phyloP scores from a whole-genome alignment of 2,888 invertebrate species.

The Drosophila picticornis region DNA sequence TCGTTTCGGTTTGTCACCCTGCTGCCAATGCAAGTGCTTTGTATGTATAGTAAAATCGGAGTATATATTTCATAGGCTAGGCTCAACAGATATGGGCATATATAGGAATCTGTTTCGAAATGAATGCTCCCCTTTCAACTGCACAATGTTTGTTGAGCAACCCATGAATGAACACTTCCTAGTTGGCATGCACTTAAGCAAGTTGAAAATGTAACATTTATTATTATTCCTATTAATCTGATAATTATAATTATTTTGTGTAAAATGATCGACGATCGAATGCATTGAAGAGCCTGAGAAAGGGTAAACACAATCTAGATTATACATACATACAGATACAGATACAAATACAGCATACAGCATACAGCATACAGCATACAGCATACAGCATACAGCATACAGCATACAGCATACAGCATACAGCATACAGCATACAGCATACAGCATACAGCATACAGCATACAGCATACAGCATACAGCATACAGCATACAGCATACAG shows the following conservation, averaged over 20 bases:
- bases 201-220: not conserved
- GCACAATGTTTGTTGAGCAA: not conserved
- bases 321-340: no score
- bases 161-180: not conserved
- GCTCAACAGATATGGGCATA: not conserved
- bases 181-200: not conserved
- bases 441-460: not conserved
- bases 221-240: not conserved
- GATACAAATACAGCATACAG: not conserved
- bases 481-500: slow-evolving; percentile 1
- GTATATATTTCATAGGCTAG: not conserved
- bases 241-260: not conserved
- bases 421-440: slow-evolving; percentile 2
- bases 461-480: slow-evolving; percentile 2
- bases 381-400: not conserved
- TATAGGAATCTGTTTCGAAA: not conserved
- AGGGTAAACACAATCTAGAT: not conserved
- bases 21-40: not conserved
- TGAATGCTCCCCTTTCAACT: not conserved
- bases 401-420: slow-evolving; percentile 3
- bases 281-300: not conserved
- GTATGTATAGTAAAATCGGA: not conserved
- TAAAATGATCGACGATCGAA: not conserved
- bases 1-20: not conserved
- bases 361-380: slow-evolving; percentile 1